Evolutionary conservation across 2,797 vertebrate species (phyloP), one percentile per base, ranked within the genome.

Genomic region (Eurystomus glaucurus): DNA sequence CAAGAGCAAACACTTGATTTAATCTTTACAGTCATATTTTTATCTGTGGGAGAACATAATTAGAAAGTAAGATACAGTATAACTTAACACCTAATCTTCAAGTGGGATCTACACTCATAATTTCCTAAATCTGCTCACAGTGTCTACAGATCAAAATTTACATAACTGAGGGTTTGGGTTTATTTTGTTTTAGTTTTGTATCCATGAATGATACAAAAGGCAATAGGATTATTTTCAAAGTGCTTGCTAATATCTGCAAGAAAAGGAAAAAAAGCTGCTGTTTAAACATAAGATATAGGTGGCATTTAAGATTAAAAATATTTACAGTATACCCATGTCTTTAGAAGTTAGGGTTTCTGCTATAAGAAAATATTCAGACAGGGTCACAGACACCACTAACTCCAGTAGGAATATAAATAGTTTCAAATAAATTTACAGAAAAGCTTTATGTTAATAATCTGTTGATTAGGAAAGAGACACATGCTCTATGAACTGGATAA

Each of bases 1-100:
- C 18, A 79, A 82, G 39, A 85, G n/a, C 21, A 94, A 96, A 95
- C 80, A 90, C 69, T 64, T 68, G 52, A 88, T 52, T 74, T 72
- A 96, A 88, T 91, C 46, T 84, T 83, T 46, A 69, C 28, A 83
- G 20, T 62, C 62, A 71, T 82, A 91, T 84, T 96, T 94, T 97
- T 92, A 72, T 70, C 13, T 87, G 61, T 90, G 11, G 48, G 33
- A 90, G 96, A 94, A 88, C 52, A 77, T 81, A 90, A 77, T 33
- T 71, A 80, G 37, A 70, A 35, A 69, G 19, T 13, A 45, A 45
- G 16, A 89, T 33, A 50, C 3, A 52, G 16, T 43, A 33, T 39
- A n/a, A 26, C 35, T 93, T 45, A 81, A 5, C 37, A 55, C 22
- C 22, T 71, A 52, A 62, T 55, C 33, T 25, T 82, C 62, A 85